Conservation (phyloP, 37 sponge, comb jelly and placozoan genomes). For the Halichondria panicea region DNA sequence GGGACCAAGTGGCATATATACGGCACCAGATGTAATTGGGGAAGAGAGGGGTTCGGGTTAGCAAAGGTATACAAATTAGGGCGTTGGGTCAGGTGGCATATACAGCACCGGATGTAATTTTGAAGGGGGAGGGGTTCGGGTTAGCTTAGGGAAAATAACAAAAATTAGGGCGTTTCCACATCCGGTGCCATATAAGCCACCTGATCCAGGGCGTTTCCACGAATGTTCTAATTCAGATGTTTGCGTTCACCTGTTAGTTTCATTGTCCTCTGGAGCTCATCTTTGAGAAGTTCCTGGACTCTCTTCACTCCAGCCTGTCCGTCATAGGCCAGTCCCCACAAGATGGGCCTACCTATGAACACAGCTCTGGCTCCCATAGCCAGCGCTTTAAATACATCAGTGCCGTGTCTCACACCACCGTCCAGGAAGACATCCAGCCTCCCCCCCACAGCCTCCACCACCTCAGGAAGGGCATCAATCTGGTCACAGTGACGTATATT, state of each 20-base stretch:
- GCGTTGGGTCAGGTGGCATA: too few relatives aligned
- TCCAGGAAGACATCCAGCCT: conserved; percentile 79
- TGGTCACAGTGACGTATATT: background rate
- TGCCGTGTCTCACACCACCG: conserved; percentile 84
- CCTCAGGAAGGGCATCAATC: conserved; percentile 74
- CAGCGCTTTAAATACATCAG: conserved; percentile 85
- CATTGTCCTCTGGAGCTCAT: conserved; percentile 69
- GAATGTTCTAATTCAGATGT: too few relatives aligned
- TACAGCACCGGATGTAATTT: too few relatives aligned
- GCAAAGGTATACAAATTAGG: background rate
- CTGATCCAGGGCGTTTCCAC: too few relatives aligned
- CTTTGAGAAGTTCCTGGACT: conserved; percentile 60
- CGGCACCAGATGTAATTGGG: too few relatives aligned
- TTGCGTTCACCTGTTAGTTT: conserved; percentile 78
- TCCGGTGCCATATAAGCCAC: too few relatives aligned
- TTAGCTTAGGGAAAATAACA: too few relatives aligned
- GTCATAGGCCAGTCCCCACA: conserved; percentile 84
- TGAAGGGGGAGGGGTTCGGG: too few relatives aligned
- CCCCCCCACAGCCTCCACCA: conserved; percentile 71
- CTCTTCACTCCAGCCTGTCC: conserved; percentile 77
- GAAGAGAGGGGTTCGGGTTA: too few relatives aligned
- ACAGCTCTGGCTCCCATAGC: conserved; percentile 85
- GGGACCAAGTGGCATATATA: too few relatives aligned
- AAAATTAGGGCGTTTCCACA: too few relatives aligned
- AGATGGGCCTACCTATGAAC: conserved; percentile 77